Evolutionary conservation across 2,888 invertebrate genomes (phyloP), one percentile per base, ranked within the genome.

Genomic region (Xestia rhomboidea): DNA sequence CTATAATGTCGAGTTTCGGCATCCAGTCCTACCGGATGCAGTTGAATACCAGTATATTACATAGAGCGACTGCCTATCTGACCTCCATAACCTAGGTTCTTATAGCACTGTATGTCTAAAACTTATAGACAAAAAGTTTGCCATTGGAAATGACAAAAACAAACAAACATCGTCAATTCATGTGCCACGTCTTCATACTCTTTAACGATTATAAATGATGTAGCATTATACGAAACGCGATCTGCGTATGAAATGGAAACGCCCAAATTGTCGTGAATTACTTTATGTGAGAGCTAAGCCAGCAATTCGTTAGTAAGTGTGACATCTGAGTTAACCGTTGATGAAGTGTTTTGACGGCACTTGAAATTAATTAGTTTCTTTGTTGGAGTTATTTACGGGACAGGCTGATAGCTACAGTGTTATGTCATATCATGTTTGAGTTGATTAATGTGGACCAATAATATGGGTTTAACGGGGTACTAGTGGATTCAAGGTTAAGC

Each of bases 301-400:
- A 70, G 70, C 73, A 78, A 82, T 83, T 89, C 85, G 78, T 89
- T 83, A 83, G 82, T 83, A 82, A 83, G 77, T 84, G 69, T 83
- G 86, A 87, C 85, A 66, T 76, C 79, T 72, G 72, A 77, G 76
- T 85, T 83, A 79, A 82, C 79, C 60, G 76, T 74, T 83, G 85
- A 90, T 85, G 83, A 86, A 89, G 87, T 90, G 86, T 86, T 87
- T 84, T 84, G 89, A 85, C 75, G 79, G 76, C 83, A 79, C 83
- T 88, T 83, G 72, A 88, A 89, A 85, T 86, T 90, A 89, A 90
- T 90, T 89, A 88, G 86, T 86, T 85, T 84, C 84, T 83, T 82
- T 84, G 82, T 82, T 76, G 49, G 64, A 72, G 79, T 73, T 83
- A 72, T 81, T 87, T 77, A 77, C 44, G 81, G 74, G 68, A 73